Conservation (phyloP, 2,888 invertebrate genomes). For the Sialis lutaria region DNA sequence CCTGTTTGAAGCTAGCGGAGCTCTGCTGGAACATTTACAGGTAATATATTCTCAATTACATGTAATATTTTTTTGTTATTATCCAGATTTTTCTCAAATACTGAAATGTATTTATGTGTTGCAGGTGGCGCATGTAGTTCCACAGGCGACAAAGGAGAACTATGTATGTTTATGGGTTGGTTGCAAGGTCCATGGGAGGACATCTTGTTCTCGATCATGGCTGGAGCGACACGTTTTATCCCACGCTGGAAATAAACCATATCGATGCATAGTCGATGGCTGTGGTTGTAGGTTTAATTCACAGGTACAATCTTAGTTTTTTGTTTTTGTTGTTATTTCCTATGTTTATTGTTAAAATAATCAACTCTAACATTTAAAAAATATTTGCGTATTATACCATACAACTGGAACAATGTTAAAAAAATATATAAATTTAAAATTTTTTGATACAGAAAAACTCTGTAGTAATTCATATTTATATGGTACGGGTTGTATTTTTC, state of each 20-base stretch:
- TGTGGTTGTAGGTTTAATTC: constrained; percentile 78
- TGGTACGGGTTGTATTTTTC: no score
- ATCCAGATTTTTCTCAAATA: not conserved
- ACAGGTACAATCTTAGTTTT: constrained; percentile 37
- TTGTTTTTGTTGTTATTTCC: no score
- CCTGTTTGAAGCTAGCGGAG: constrained; percentile 61
- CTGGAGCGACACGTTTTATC: constrained; percentile 80
- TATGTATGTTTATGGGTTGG: constrained; percentile 86
- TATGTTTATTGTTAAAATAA: no score
- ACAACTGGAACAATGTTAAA: no score
- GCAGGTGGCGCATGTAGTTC: constrained; percentile 66
- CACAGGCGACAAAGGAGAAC: constrained; percentile 67
- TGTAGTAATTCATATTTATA: no score
- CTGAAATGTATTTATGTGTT: constrained; percentile 14
- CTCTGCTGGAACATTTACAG: constrained; percentile 76
- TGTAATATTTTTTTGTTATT: not conserved
- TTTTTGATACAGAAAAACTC: no score
- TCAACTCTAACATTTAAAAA: no score
- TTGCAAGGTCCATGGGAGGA: constrained; percentile 86
- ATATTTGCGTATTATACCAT: not conserved
- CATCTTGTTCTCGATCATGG: constrained; percentile 86
- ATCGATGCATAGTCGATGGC: constrained; percentile 88
- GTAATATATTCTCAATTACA: constrained; percentile 24
- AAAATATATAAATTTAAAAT: no score
- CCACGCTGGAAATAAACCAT: constrained; percentile 84